These are phyloP conservation scores for Chrysogorgia sp. DNA, from an alignment of 92 coral and sea anemone species.

Conservation along the genomic window DNA sequence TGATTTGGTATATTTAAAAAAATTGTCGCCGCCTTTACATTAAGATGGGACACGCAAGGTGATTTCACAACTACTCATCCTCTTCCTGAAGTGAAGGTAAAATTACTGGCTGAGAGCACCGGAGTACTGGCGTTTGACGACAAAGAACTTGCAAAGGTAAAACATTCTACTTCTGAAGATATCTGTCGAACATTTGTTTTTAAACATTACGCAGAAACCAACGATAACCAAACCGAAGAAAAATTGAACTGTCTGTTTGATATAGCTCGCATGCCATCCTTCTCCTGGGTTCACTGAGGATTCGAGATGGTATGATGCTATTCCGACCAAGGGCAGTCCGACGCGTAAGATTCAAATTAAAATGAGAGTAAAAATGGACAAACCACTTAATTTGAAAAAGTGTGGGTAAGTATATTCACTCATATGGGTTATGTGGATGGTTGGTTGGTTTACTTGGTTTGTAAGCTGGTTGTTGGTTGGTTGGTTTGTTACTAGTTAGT, in stretches of 20 bases:
- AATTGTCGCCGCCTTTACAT: no score
- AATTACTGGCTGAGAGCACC: constrained; percentile 76
- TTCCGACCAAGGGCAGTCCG: constrained; percentile 73
- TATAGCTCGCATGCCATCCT: constrained; percentile 78
- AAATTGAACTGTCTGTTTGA: neutral
- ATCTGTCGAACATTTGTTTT: neutral
- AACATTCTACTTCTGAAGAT: neutral
- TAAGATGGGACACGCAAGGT: constrained; percentile 94
- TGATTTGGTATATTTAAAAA: no score
- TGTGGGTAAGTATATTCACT: constrained; percentile 70
- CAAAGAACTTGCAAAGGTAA: constrained; percentile 88
- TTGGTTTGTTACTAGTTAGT: no score
- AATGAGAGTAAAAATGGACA: constrained; percentile 96
- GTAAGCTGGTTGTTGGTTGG: no score
- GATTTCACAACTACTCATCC: constrained; percentile 98
- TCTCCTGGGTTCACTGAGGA: constrained; percentile 88
- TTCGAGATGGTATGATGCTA: constrained; percentile 75
- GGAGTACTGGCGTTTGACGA: constrained; percentile 93
- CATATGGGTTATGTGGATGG: neutral
- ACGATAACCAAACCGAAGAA: neutral
- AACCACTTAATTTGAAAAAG: constrained; percentile 88
- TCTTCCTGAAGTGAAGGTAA: constrained; percentile 85
- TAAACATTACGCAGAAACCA: neutral
- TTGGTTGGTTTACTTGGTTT: neutral
- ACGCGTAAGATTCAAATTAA: constrained; percentile 77